Evolutionary conservation across 2,888 invertebrate species (phyloP).

Genomic region (Pandemis corylana): DNA sequence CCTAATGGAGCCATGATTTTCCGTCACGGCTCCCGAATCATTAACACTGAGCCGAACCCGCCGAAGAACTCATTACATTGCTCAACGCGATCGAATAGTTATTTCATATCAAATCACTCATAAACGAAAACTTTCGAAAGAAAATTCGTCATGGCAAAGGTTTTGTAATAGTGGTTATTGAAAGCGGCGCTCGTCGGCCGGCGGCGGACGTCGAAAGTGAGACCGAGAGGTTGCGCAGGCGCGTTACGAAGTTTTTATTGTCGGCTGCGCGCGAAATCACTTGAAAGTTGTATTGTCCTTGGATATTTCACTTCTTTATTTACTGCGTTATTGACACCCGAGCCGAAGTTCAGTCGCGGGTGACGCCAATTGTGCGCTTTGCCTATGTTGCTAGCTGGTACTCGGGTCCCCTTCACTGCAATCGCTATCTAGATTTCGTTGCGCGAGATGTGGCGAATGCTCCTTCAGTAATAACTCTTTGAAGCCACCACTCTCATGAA

Average conservation of each 20-base stretch:
- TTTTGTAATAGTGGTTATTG: slow-evolving; percentile 76
- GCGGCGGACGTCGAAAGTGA: slow-evolving; percentile 79
- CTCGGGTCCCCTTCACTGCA: slow-evolving; percentile 71
- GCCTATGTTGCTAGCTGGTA: slow-evolving; percentile 56
- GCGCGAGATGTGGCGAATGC: slow-evolving; percentile 49
- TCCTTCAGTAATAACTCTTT: slow-evolving; percentile 25
- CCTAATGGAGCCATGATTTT: slow-evolving; percentile 41
- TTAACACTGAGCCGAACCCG: slow-evolving; percentile 31
- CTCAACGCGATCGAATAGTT: slow-evolving; percentile 29
- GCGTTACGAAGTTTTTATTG: slow-evolving; percentile 83
- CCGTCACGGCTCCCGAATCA: slow-evolving; percentile 44
- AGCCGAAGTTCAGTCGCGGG: slow-evolving; percentile 73
- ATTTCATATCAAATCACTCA: slow-evolving; percentile 55
- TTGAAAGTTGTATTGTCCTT: slow-evolving; percentile 85
- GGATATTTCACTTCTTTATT: slow-evolving; percentile 84
- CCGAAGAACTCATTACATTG: slow-evolving; percentile 32
- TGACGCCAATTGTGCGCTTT: slow-evolving; percentile 68
- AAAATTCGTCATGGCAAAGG: slow-evolving; percentile 78
- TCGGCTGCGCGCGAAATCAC: slow-evolving; percentile 84
- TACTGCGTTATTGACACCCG: slow-evolving; percentile 79
- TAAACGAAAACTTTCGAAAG: slow-evolving; percentile 72
- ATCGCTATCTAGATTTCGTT: slow-evolving; percentile 56
- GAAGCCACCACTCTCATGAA: slow-evolving; percentile 1
- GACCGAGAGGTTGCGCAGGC: slow-evolving; percentile 83
- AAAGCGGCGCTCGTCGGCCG: slow-evolving; percentile 74